Evolutionary conservation across 23 tunicate species (phyloP).

Genomic region (Ascidia mentula): DNA sequence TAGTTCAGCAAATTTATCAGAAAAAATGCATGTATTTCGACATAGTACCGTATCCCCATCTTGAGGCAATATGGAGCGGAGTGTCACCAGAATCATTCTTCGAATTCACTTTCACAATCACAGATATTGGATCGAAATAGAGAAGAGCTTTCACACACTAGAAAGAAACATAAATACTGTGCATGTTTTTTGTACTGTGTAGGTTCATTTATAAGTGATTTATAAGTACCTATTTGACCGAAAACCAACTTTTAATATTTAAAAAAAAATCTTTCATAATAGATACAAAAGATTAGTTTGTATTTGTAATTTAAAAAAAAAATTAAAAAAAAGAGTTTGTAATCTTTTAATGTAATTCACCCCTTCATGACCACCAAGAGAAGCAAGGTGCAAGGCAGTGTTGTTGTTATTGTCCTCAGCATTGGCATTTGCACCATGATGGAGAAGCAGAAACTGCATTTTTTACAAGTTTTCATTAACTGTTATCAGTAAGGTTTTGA

Average conservation of each 20-base stretch:
- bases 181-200: neutral
- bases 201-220: neutral
- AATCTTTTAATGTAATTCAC: conserved; percentile 27
- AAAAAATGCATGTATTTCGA: too few species aligned
- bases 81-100: conserved; percentile 82
- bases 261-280: neutral
- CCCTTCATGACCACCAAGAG: conserved; percentile 82
- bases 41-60: conserved; percentile 95
- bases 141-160: conserved; percentile 92
- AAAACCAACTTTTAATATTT: neutral
- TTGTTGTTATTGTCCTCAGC: conserved; percentile 86
- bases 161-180: neutral
- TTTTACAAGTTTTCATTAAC: too few species aligned
- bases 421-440: conserved; percentile 73
- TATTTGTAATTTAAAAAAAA: neutral
- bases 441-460: conserved; percentile 80
- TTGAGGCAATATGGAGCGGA: conserved; percentile 77
- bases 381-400: conserved; percentile 79
- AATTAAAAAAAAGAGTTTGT: neutral
- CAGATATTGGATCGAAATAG: conserved; percentile 63
- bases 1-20: too few species aligned
- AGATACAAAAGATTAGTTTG: neutral
- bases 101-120: conserved; percentile 46
- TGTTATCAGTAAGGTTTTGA: too few species aligned
- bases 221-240: neutral